Percentiles rank a stretch among this genome's conserved stretches.
phyloP scores from a whole-genome alignment of 2,888 invertebrate genomes.

The Petrolisthes cinctipes region DNA sequence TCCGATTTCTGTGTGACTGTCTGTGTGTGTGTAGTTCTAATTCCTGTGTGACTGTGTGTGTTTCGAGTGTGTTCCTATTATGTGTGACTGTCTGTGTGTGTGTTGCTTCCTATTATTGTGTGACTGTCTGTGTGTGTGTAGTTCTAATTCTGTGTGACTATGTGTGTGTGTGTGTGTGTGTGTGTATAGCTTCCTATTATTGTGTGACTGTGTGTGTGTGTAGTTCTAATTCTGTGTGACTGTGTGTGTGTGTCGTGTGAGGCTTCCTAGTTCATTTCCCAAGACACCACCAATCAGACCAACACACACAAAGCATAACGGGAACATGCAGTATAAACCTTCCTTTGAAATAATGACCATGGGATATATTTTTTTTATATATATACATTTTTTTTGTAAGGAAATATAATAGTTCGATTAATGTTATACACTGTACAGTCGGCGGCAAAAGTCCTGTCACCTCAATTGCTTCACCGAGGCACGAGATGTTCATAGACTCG shows the following conservation, averaged over 20 bases:
- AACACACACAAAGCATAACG: too few species aligned
- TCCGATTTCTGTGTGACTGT: not conserved
- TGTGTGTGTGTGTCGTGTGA: not conserved
- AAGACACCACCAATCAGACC: too few species aligned
- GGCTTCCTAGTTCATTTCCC: not conserved
- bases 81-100: not conserved
- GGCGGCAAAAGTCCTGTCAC: too few species aligned
- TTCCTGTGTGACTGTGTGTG: not conserved
- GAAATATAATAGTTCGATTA: too few species aligned
- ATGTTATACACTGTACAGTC: too few species aligned
- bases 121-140: not conserved
- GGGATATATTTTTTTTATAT: too few species aligned
- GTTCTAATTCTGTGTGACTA: not conserved
- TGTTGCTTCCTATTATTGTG: not conserved
- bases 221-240: not conserved
- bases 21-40: not conserved
- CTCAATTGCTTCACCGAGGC: too few species aligned
- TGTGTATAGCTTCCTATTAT: too few species aligned
- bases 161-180: conserved; percentile 5
- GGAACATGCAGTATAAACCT: too few species aligned
- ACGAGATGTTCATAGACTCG: too few species aligned
- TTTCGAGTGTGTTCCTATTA: not conserved
- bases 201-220: not conserved
- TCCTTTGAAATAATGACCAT: too few species aligned
- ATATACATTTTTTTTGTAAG: too few species aligned